phyloP scores from a whole-genome alignment of 2,888 invertebrate genomes.

The Nephrotoma appendiculata region DNA sequence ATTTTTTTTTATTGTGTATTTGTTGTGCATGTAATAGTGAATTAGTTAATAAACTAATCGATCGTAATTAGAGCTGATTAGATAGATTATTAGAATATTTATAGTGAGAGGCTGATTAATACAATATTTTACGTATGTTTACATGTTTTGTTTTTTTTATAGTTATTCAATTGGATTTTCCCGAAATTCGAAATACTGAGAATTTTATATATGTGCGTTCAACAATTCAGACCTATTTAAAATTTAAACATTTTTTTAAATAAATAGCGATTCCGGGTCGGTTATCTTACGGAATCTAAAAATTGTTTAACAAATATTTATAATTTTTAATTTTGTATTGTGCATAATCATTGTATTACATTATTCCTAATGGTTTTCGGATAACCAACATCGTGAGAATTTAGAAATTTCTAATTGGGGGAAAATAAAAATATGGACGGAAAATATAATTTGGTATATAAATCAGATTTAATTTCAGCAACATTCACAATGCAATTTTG shows the following conservation, averaged over 20 bases:
- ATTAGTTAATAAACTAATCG: not conserved
- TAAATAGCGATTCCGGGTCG: not conserved
- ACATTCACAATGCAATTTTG: no score
- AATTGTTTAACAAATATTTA: no score
- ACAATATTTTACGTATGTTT: not conserved
- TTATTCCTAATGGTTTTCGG: no score
- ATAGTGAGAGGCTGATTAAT: not conserved
- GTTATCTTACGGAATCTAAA: no score
- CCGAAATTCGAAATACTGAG: not conserved
- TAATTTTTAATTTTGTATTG: no score
- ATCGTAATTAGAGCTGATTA: not conserved
- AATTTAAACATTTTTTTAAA: not conserved
- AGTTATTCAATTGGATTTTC: not conserved
- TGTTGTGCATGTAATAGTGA: not conserved
- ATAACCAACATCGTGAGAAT: no score
- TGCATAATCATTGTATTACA: no score
- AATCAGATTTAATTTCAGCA: no score
- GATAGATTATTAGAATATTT: not conserved
- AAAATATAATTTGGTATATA: no score
- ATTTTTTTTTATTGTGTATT: not conserved
- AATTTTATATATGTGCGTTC: not conserved
- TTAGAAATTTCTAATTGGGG: no score
- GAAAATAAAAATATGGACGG: no score
- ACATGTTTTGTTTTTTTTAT: not conserved
- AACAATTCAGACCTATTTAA: not conserved